Base-by-base conservation (phyloP, 2,113 vertebrate species). In the Hippolais icterina region DNA sequence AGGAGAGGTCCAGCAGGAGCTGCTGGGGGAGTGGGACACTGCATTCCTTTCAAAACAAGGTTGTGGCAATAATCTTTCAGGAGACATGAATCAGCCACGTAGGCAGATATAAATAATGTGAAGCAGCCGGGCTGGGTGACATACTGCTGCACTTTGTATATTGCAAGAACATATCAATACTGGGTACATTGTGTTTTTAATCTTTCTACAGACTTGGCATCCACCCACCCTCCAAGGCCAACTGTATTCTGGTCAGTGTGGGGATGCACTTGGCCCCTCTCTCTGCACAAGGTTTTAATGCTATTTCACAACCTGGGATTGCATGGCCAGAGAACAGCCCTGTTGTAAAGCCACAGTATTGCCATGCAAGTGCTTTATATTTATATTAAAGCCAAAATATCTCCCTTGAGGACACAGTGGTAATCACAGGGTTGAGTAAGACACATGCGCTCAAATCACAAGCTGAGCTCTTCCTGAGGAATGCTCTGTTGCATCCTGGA, bases 21-120 rank as follows among this genome's bases (percentile, higher is more conserved):
- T 94, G 93, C 83, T 4, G 49, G 88, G 83, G 69, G 82, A 96
- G 88, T 81, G 88, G 90, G 95, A 95, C 88, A 57, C 69, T 60
- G 76, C 88, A 84, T 94, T 94, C 88, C 88, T 95, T 94, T 94
- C 93, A 95, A 83, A 95, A 71, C 76, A 93, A 90, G 92, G 56
- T 83, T 5, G 6, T 89, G 88, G 93, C 80, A 92, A 1, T 78
- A 81, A 86, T 69, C 78, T 89, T 94, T 87, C 46, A 57, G 92
- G 92, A 97, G 71, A 90, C 77, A 60, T 80, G 90, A 97, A 93
- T 94, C 83, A 95, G 68, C 83, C 93, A 87, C 3, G 0, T 89
- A 90, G 88, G 77, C 90, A 90, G 80, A 84, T 95, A 90, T 89
- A 94, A 92, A 95, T 90, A 95, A 96, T 0, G 0, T n/a, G 66